A percentile compares a stretch with the other conserved stretches of the same genome.
phyloP scores from a whole-genome alignment of 37 sponge, comb jelly and placozoan species.

The Diacarnus erythraeanus region DNA sequence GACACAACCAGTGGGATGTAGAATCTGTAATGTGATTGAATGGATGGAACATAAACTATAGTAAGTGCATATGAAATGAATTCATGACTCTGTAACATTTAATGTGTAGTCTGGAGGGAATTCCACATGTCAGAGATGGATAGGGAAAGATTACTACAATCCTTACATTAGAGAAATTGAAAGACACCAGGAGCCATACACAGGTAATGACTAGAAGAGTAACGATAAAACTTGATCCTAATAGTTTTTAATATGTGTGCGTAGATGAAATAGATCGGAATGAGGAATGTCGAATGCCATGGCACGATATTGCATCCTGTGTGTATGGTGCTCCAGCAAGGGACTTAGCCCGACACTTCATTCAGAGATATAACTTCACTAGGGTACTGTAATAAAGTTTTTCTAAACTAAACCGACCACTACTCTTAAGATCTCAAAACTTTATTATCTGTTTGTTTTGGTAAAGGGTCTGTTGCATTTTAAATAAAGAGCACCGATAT shows the following conservation, averaged over 20 bases:
- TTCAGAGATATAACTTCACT: constrained; percentile 67
- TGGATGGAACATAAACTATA: no score
- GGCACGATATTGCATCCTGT: constrained; percentile 63
- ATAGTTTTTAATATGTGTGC: neutral
- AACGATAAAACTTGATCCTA: neutral
- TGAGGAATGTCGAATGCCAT: constrained; percentile 54
- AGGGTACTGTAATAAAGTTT: no score
- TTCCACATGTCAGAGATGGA: constrained; percentile 29
- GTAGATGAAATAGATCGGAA: constrained; percentile 16
- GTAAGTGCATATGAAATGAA: no score
- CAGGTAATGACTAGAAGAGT: constrained; percentile 6
- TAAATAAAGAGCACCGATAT: no score
- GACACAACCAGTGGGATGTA: neutral
- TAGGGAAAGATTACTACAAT: constrained; percentile 73
- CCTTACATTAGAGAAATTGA: constrained; percentile 42
- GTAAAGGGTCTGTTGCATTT: no score
- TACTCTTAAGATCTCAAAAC: no score
- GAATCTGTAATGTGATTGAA: no score
- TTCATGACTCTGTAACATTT: no score
- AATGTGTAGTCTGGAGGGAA: neutral
- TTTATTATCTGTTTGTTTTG: no score
- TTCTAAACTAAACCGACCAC: no score
- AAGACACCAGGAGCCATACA: constrained; percentile 23
- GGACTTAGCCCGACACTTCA: constrained; percentile 74
- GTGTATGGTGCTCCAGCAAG: constrained; percentile 57